phyloP scores from a whole-genome alignment of 2,888 invertebrate genomes.

The Mesopsocus fuscifrons region DNA sequence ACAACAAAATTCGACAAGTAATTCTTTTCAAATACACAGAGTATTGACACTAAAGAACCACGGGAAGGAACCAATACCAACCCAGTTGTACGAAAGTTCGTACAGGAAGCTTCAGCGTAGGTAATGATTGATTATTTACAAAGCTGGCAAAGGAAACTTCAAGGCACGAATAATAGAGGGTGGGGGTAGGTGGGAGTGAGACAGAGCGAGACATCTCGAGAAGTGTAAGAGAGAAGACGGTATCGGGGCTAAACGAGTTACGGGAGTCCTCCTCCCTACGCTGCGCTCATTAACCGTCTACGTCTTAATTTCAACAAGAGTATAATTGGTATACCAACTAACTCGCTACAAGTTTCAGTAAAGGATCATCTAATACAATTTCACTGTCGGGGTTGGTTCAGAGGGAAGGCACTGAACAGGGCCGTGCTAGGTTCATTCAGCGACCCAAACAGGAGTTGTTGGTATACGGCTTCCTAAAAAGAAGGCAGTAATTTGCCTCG shows the following conservation, averaged over 20 bases:
- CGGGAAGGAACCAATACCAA: too few relatives aligned
- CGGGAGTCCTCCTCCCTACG: slow-evolving; percentile 2
- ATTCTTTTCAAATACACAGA: too few relatives aligned
- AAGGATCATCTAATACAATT: slow-evolving; percentile 11
- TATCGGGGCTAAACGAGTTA: slow-evolving; percentile 1
- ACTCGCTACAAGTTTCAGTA: slow-evolving; percentile 11
- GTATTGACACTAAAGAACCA: too few relatives aligned
- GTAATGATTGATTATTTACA: neutral
- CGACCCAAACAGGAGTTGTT: too few relatives aligned
- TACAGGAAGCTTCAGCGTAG: neutral
- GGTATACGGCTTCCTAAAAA: too few relatives aligned
- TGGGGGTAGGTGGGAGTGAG: neutral
- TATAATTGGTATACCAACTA: slow-evolving; percentile 9
- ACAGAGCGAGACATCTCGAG: neutral
- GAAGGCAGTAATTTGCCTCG: too few relatives aligned
- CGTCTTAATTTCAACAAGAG: slow-evolving; percentile 8
- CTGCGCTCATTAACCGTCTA: slow-evolving; percentile 9
- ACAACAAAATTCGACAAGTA: too few relatives aligned
- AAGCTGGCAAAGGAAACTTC: neutral
- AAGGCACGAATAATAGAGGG: too few relatives aligned
- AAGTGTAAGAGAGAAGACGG: neutral
- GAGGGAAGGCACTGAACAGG: too few relatives aligned
- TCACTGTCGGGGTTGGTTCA: neutral
- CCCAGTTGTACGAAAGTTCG: too few relatives aligned
- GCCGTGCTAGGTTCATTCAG: too few relatives aligned